phyloP scores from a whole-genome alignment of 2,113 vertebrate species.

The Bubo scandiacus region DNA sequence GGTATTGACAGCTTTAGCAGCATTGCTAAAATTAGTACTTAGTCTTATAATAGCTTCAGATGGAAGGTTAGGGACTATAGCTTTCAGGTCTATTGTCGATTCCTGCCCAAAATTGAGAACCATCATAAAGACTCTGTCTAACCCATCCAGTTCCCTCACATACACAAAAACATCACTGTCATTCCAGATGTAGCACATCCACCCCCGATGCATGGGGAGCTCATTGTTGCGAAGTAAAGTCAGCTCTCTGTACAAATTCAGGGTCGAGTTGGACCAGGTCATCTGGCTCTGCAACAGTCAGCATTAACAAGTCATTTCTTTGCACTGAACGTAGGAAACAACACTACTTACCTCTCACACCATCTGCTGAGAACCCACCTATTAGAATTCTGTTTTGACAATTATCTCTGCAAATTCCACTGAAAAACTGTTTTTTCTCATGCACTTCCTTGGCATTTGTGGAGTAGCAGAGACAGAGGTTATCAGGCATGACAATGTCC shows the following conservation, averaged over 20 bases:
- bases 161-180: slow-evolving; percentile 80
- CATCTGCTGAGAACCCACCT: not conserved
- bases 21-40: slow-evolving; percentile 75
- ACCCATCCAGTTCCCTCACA: slow-evolving; percentile 87
- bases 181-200: slow-evolving; percentile 85
- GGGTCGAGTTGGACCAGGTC: slow-evolving; percentile 68
- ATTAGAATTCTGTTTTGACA: accelerated
- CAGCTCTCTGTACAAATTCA: slow-evolving; percentile 85
- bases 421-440: not conserved
- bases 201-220: slow-evolving; percentile 84
- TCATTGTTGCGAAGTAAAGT: slow-evolving; percentile 75
- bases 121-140: slow-evolving; percentile 80
- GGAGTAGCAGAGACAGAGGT: not conserved
- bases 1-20: slow-evolving; percentile 66
- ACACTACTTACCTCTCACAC: not conserved
- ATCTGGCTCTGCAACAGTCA: slow-evolving; percentile 79
- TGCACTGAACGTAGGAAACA: not conserved
- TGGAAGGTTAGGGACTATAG: slow-evolving; percentile 76
- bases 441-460: not conserved
- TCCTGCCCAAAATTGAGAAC: slow-evolving; percentile 88
- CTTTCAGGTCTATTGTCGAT: slow-evolving; percentile 72
- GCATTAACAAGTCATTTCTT: not conserved
- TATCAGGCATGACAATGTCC: not conserved
- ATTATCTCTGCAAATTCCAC: not conserved
- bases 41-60: slow-evolving; percentile 71